These are phyloP conservation scores for Bambusicola thoracicus DNA, from an alignment of 2,113 vertebrate species.

Conservation along the genomic window DNA sequence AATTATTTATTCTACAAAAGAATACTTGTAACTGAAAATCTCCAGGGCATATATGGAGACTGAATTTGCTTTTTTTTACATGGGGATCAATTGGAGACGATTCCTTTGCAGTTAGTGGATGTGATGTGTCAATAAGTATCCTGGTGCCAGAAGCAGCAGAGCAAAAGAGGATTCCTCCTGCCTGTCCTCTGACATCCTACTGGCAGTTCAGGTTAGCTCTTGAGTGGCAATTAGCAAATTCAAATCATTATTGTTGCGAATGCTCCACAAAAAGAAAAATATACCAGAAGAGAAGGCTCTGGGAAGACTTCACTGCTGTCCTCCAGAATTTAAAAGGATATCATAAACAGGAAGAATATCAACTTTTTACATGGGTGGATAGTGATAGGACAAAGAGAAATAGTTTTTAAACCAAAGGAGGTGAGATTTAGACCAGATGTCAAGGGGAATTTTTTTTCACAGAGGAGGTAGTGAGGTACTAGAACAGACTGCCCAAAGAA, in stretches of 20 bases:
- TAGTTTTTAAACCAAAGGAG: no score
- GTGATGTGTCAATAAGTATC: neutral
- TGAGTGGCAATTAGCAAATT: neutral
- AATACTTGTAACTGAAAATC: neutral
- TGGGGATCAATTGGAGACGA: neutral
- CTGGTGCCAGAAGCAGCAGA: neutral
- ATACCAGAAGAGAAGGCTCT: no score
- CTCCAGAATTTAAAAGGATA: no score
- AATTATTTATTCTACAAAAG: neutral
- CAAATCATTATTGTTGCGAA: neutral
- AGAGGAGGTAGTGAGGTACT: no score
- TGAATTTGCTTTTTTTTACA: neutral
- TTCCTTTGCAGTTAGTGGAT: neutral
- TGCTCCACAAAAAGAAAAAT: neutral
- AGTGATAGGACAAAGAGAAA: no score
- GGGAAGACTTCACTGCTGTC: no score
- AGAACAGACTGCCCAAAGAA: no score
- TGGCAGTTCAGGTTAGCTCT: neutral
- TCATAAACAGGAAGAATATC: no score
- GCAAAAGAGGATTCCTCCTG: neutral
- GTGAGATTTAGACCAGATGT: no score
- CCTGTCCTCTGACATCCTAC: fast-evolving
- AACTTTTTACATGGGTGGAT: no score
- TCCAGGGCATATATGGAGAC: neutral
- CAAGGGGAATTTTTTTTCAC: no score